Evolutionary conservation across 2,113 vertebrate genomes (phyloP), one percentile per base, ranked within the genome.

Genomic region (Pangasianodon hypophthalmus): DNA sequence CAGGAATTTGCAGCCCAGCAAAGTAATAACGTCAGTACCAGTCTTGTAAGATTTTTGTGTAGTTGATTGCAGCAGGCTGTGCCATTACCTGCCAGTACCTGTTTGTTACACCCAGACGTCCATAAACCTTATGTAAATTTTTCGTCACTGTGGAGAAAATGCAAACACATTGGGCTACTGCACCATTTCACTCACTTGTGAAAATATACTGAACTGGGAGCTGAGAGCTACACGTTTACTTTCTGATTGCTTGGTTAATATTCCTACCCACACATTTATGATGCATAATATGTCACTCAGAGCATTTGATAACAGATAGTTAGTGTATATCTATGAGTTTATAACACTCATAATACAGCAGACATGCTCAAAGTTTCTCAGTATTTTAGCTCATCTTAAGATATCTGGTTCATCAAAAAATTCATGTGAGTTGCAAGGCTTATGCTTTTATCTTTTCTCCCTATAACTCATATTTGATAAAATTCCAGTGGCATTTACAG

Each of bases 11-110:
- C 26, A 52, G 77, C 10, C 11, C 13, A 52, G 48, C 11, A 80
- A 32, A 50, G 18, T 50, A 81, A 81, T 32, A 16, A 13, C 2
- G 26, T 32, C 77, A 52, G 7, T 52, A 81, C 29, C 48, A 18
- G 26, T 87, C 75, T 60, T 90, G 87, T 82, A 52, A 80, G 87
- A 58, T 90, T 85, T 81, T 75, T 58, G 24, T 18, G 6, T 32
- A 29, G 84, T 84, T 85, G 84, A 75, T 85, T 73, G 19, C 46
- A 48, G 54, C 56, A 54, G 71, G 54, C 79, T 75, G 62, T 91
- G 54, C 56, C 32, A 56, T 87, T 50, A 6, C 29, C 48, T 32
- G 71, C 73, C 84, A 46, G 69, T 69, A 64, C 82, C 73, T 87
- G 85, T 48, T 29, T 52, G 41, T 90, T 73, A 64, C 69, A 84